Evolutionary conservation across 2,797 vertebrate species (phyloP).

Genomic region (Gallinago solitaria): DNA sequence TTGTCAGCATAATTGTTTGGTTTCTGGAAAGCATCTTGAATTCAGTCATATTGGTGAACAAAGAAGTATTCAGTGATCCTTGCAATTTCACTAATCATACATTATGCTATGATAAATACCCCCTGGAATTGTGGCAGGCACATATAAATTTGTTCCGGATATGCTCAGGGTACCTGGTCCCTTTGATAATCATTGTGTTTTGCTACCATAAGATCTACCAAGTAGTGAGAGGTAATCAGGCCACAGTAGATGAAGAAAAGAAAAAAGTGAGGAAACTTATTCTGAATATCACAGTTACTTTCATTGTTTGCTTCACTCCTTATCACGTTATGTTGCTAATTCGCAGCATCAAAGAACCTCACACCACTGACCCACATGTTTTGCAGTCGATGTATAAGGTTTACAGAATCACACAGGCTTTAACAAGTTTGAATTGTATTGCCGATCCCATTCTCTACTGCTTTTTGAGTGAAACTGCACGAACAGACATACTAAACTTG

Average conservation of each 20-base stretch:
- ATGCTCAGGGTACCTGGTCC: constrained; percentile 79
- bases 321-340: constrained; percentile 83
- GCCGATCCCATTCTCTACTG: constrained; percentile 89
- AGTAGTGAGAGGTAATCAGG: constrained; percentile 82
- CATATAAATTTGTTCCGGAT: constrained; percentile 76
- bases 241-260: constrained; percentile 81
- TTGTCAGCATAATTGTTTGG: constrained; percentile 80
- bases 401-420: constrained; percentile 81
- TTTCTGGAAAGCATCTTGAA: constrained; percentile 80
- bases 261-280: constrained; percentile 81
- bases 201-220: constrained; percentile 81
- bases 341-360: constrained; percentile 67
- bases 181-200: constrained; percentile 79
- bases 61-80: constrained; percentile 67
- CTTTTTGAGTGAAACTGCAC: constrained; percentile 84
- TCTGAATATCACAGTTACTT: constrained; percentile 78
- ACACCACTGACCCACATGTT: neutral
- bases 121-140: constrained; percentile 68
- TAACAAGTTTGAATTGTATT: constrained; percentile 87
- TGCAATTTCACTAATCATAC: constrained; percentile 27
- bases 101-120: constrained; percentile 83
- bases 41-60: constrained; percentile 68
- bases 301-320: constrained; percentile 86
- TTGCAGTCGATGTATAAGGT: constrained; percentile 49
- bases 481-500: constrained; percentile 71